Evolutionary conservation across 2,113 vertebrate species (phyloP).

Genomic region (Laticauda colubrina): DNA sequence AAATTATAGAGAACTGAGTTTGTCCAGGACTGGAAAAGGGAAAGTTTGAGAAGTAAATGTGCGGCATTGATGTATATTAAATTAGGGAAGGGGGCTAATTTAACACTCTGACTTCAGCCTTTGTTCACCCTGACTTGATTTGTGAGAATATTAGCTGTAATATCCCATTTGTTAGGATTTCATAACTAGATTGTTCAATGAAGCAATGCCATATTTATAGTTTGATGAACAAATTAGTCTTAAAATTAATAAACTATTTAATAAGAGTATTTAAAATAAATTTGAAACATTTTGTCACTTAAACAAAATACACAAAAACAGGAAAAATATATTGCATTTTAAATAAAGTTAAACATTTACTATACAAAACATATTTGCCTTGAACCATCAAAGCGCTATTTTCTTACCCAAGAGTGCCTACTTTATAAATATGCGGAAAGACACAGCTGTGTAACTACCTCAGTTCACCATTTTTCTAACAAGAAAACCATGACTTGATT

Average conservation of each 20-base stretch:
- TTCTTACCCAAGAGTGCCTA: constrained; percentile 54
- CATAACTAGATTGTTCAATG: neutral
- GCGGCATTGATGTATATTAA: neutral
- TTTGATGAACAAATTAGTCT: neutral
- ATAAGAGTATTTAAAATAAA: constrained; percentile 76
- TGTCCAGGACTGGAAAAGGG: neutral
- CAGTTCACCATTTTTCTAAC: constrained; percentile 52
- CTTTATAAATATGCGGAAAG: constrained; percentile 42
- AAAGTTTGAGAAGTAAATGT: neutral
- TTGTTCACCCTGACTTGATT: neutral
- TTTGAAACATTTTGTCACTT: constrained; percentile 72
- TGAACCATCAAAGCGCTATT: constrained; percentile 57
- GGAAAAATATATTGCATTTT: constrained; percentile 70
- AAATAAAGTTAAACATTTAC: constrained; percentile 78
- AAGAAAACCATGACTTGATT: constrained; percentile 40
- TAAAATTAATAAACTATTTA: constrained; percentile 78
- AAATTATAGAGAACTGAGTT: neutral
- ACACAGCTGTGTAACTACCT: constrained; percentile 61
- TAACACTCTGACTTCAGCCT: neutral
- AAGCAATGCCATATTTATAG: neutral
- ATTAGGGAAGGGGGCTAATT: neutral
- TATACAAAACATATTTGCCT: constrained; percentile 70
- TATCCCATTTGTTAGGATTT: neutral
- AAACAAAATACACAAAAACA: constrained; percentile 69
- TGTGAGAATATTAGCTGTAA: neutral